Conservation (phyloP, 2,797 vertebrate species). For the Rhinichthys osculus region DNA sequence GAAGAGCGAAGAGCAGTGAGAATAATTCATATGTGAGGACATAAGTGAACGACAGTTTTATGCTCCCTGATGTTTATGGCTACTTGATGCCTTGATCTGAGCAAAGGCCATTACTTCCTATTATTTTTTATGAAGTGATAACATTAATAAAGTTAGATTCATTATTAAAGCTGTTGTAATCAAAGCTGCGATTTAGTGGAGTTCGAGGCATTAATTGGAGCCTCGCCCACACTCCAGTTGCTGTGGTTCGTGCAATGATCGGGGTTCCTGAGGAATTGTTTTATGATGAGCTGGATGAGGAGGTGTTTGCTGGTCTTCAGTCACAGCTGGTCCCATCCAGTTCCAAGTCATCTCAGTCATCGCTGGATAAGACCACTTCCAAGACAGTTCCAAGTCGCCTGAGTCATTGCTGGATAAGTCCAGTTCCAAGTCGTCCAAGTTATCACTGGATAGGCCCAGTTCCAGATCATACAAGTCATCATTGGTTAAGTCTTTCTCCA, state of each 20-base stretch:
- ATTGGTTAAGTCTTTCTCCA: not conserved
- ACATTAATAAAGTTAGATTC: not conserved
- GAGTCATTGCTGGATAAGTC: too few relatives aligned
- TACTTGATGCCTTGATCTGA: slow-evolving; percentile 15
- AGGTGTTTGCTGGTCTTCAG: too few relatives aligned
- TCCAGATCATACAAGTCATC: not conserved
- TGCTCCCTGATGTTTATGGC: slow-evolving; percentile 9
- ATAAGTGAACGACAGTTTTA: slow-evolving; percentile 2
- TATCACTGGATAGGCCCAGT: not conserved
- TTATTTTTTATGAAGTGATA: not conserved
- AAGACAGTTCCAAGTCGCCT: too few relatives aligned
- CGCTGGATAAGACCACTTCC: too few relatives aligned
- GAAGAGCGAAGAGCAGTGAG: not conserved
- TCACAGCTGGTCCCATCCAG: not conserved
- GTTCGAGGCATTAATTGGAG: too few relatives aligned
- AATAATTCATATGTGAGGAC: not conserved
- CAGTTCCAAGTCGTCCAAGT: too few relatives aligned
- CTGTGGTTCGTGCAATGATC: too few relatives aligned
- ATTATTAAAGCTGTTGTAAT: not conserved
- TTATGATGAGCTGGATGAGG: too few relatives aligned
- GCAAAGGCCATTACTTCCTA: slow-evolving; percentile 1
- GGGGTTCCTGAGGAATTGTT: too few relatives aligned
- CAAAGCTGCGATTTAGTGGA: too few relatives aligned
- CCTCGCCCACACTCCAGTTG: too few relatives aligned
- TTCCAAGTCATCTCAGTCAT: not conserved